Evolutionary conservation across 2,113 vertebrate species (phyloP).

Genomic region (Anolis sagrei): DNA sequence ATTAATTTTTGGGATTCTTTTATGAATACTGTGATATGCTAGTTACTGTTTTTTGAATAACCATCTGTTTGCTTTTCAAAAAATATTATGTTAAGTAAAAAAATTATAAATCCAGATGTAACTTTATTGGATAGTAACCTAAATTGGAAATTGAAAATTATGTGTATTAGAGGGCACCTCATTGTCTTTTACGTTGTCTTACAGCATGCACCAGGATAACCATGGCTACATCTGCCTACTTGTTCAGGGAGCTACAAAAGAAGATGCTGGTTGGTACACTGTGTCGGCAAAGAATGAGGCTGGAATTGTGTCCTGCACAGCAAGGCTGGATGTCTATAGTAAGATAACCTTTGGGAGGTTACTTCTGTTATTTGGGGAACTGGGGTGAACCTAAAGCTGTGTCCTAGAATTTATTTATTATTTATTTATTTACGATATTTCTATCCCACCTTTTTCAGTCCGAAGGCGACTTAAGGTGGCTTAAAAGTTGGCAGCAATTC

Average conservation of each 20-base stretch:
- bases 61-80: neutral
- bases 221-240: constrained; percentile 97
- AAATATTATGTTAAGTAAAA: neutral
- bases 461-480: no score
- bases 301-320: constrained; percentile 95
- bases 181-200: constrained; percentile 36
- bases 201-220: constrained; percentile 98
- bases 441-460: no score
- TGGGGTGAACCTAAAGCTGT: neutral
- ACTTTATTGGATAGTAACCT: constrained; percentile 48
- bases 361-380: neutral
- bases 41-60: neutral
- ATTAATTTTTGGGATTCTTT: neutral
- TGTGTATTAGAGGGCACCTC: neutral
- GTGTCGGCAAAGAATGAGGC: constrained; percentile 98
- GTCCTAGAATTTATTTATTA: no score
- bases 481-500: no score
- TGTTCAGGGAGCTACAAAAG: constrained; percentile 94
- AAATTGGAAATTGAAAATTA: neutral
- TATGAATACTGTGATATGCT: neutral
- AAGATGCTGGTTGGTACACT: constrained; percentile 97
- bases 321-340: constrained; percentile 93
- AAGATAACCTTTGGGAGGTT: constrained; percentile 66
- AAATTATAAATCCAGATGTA: neutral
- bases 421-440: no score